Base-by-base conservation (phyloP, 2,888 invertebrate genomes). In the Lacanobia wlatinum region DNA sequence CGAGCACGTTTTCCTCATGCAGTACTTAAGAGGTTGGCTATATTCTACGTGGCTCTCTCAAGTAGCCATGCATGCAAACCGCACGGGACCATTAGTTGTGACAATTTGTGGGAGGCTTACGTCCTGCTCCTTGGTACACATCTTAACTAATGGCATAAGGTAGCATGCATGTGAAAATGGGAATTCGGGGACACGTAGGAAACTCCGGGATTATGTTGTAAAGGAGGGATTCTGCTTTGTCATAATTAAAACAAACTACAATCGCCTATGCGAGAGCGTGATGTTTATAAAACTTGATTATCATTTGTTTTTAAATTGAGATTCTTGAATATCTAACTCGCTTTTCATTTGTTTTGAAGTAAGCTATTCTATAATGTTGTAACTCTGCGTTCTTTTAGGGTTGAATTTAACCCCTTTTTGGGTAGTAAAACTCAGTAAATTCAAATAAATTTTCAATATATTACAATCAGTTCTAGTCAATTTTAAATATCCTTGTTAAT, bases 71-170 rank as follows among this genome's bases (percentile, higher is more conserved):
- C 77, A 81, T 76, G 66, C 77, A 79, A 81, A 72, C 79, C 79
- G 53, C 79, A 73, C 38, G 63, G 56, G 58, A 21, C 62, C 82
- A 73, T 80, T 78, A 63, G 52, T 82, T 82, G 65, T 68, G 52
- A 81, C 72, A 72, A 73, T 80, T 81, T 72, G 78, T 77, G 78
- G 82, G 65, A 43, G 69, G 73, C 73, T 81, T 64, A 77, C 77
- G 60, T 58, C 40, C 43, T 55, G 58, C 56, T 81, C 21, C 73
- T 82, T 65, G 50, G 72, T 40, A 65, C 72, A 68, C 65, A 66
- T 73, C 73, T 82, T 62, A 76, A 63, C 68, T 60, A 55, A 74
- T 50, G 43, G 34, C 34, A 50, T 79, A 58, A 69, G 60, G 46
- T 61, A 60, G 60, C 53, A 16, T 68, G 55, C 48, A 69, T 50